Conservation (phyloP, 2,797 vertebrate species). For the Anisognathus igniventris region DNA sequence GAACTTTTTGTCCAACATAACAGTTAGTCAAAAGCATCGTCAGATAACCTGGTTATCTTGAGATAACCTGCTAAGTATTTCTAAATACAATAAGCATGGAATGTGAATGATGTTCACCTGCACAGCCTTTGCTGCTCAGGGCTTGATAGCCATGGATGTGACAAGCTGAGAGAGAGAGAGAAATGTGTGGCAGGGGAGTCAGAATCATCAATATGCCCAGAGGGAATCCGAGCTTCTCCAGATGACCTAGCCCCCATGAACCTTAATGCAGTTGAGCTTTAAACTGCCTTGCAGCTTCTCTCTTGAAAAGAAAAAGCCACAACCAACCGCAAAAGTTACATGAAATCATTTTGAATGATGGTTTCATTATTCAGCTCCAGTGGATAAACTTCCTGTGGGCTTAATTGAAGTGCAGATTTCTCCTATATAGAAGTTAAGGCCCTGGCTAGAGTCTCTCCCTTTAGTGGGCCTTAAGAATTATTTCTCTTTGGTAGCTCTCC, state of each 20-base stretch:
- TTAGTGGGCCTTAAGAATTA: neutral
- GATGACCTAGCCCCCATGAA: slow-evolving; percentile 17
- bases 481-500: slow-evolving; percentile 7
- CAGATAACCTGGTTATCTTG: neutral
- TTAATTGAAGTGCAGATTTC: slow-evolving; percentile 30
- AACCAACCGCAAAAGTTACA: neutral
- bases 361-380: slow-evolving; percentile 52
- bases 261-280: slow-evolving; percentile 20
- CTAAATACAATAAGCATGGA: neutral
- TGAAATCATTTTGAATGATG: slow-evolving; percentile 28
- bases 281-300: slow-evolving; percentile 29
- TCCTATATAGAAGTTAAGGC: neutral
- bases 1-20: neutral
- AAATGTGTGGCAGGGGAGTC: neutral
- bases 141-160: neutral
- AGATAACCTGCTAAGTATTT: neutral
- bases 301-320: neutral
- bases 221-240: slow-evolving; percentile 8
- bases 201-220: neutral
- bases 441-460: neutral
- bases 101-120: neutral
- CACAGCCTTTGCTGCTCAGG: neutral
- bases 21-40: neutral
- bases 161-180: neutral
- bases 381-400: slow-evolving; percentile 39